phyloP scores from a whole-genome alignment of 2,113 vertebrate genomes.

The Myotis brandtii region DNA sequence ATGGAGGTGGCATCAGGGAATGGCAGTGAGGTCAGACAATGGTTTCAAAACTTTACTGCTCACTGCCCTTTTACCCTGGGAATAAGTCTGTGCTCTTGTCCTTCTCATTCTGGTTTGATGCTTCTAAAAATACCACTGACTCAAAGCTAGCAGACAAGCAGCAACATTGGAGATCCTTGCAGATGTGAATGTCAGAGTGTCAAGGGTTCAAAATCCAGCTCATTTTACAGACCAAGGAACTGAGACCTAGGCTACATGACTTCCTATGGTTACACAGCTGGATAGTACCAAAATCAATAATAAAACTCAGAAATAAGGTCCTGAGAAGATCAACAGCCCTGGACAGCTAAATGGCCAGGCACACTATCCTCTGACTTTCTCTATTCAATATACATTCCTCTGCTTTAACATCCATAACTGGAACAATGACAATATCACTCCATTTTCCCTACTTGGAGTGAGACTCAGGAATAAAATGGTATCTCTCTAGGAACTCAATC shows the following conservation, averaged over 20 bases:
- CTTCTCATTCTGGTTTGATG: background rate
- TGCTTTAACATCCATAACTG: background rate
- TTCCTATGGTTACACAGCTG: background rate
- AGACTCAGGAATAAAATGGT: background rate
- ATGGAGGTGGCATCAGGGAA: background rate
- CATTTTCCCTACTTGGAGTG: background rate
- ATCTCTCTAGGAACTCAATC: background rate
- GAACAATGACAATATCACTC: background rate
- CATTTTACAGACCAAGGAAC: background rate
- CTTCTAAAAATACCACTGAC: background rate
- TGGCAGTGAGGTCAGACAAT: background rate
- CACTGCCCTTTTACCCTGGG: background rate
- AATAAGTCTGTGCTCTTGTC: background rate
- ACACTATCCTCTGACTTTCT: background rate
- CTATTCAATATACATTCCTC: background rate
- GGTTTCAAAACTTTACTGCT: background rate
- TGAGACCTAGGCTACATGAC: background rate
- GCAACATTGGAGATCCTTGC: background rate
- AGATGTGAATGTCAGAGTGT: background rate
- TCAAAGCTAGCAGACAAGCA: background rate
- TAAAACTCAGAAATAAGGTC: background rate
- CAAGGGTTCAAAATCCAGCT: background rate
- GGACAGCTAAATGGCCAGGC: background rate
- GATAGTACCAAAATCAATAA: background rate
- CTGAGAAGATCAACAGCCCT: background rate